Conservation (phyloP, 1,140 invertebrate species). For the Apocrypta bakeri region DNA sequence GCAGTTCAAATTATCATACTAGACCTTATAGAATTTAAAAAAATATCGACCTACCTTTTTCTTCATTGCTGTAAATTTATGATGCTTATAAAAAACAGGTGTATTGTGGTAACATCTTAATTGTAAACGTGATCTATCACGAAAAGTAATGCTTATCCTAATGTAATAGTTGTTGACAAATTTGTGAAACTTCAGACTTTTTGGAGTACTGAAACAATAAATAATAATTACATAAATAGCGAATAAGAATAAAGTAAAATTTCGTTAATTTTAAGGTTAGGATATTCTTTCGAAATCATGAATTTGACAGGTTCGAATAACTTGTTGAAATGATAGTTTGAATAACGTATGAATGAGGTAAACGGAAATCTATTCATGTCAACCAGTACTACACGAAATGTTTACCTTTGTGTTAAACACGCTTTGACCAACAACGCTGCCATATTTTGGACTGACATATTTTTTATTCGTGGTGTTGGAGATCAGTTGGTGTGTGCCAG, state of each 20-base stretch:
- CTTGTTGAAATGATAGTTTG: not conserved
- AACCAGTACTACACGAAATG: conserved; percentile 1
- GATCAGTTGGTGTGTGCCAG: too few species aligned
- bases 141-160: conserved; percentile 35
- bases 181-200: conserved; percentile 37
- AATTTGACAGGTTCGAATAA: conserved; percentile 8
- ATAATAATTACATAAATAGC: conserved; percentile 25
- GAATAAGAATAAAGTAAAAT: too few species aligned
- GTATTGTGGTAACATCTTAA: conserved; percentile 61
- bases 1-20: not conserved
- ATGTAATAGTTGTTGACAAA: conserved; percentile 38
- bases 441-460: conserved; percentile 44
- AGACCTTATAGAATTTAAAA: conserved; percentile 15
- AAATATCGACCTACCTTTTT: conserved; percentile 40
- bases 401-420: conserved; percentile 54
- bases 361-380: not conserved
- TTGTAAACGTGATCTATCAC: conserved; percentile 46
- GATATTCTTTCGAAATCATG: not conserved
- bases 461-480: too few species aligned
- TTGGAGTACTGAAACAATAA: conserved; percentile 31
- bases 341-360: not conserved
- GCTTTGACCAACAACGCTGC: conserved; percentile 53
- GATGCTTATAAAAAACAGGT: conserved; percentile 51
- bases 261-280: conserved; percentile 7
- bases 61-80: conserved; percentile 36